Evolutionary conservation across 2,113 vertebrate species (phyloP), one percentile per base, ranked within the genome.

Genomic region (Megaceryle maxima): DNA sequence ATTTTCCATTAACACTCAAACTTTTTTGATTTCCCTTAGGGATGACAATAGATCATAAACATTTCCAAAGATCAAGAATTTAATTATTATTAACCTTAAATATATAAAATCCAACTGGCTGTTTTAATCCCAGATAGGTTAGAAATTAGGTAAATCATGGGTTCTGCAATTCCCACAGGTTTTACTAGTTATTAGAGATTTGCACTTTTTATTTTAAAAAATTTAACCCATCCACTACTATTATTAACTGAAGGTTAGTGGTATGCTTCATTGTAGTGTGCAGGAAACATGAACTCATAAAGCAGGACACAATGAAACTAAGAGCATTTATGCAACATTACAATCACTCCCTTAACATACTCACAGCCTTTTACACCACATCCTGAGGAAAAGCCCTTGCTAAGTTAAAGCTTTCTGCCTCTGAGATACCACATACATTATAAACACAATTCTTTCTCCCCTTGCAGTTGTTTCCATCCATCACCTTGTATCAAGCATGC

Each of bases 1-100:
- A 87, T 91, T 77, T 77, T 82, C 75, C 93, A 75, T 41, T 87
- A 93, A 80, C 82, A 77, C 44, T 89, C 83, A 51, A 48, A 48
- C 94, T 43, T 91, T 92, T 67, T 46, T 82, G 56, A 92, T 92
- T 92, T 89, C 79, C 55, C 60, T 81, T 66, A 63, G 62, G 79
- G 94, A 13, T 79, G 57, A 10, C 83, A 88, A 41, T 25, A 51
- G 37, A 79, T 62, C 20, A 67, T 51, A 83, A 93, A 92, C 12
- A 3, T 83, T 94, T 79, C 67, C 62, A 92, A 96, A 94, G 73
- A 92, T 48, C 4, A 83, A 31, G 18, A 97, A 94, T 81, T 90
- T 83, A 70, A 90, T 59, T 81, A 20, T 82, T 85, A 90, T 77
- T 95, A 95, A 91, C 33, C 16, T 62, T 11, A 53, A 29, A 83